Evolutionary conservation across 2,888 invertebrate genomes (phyloP).

Genomic region (Dorcus hopei): DNA sequence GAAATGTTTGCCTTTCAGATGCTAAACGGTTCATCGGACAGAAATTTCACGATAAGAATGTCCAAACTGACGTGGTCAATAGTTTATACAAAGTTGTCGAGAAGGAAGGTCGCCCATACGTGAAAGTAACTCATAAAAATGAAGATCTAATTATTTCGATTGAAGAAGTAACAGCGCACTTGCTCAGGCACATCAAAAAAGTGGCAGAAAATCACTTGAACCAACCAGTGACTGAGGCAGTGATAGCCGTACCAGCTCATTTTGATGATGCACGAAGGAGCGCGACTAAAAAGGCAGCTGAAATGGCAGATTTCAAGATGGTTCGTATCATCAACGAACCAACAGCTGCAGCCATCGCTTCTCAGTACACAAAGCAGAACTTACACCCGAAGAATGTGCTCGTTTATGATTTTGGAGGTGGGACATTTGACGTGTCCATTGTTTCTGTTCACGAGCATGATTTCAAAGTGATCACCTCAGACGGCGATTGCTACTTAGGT

Average conservation of each 20-base stretch:
- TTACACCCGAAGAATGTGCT: slow-evolving; percentile 20
- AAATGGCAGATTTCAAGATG: slow-evolving; percentile 27
- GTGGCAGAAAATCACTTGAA: slow-evolving; percentile 21
- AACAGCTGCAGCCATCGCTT: slow-evolving; percentile 31
- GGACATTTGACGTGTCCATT: slow-evolving; percentile 33
- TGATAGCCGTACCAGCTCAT: slow-evolving; percentile 35
- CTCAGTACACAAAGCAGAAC: slow-evolving; percentile 18
- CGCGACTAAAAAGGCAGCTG: slow-evolving; percentile 30
- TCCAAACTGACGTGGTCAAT: too few relatives aligned
- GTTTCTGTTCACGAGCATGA: slow-evolving; percentile 15
- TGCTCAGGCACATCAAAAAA: slow-evolving; percentile 24
- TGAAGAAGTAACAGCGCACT: slow-evolving; percentile 25
- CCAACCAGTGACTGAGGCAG: slow-evolving; percentile 21
- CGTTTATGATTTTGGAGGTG: slow-evolving; percentile 33
- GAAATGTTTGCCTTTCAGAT: too few relatives aligned
- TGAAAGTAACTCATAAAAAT: slow-evolving; percentile 17
- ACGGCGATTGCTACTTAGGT: slow-evolving; percentile 32
- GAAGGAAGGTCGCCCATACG: slow-evolving; percentile 19
- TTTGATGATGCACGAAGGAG: slow-evolving; percentile 31
- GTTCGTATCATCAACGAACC: slow-evolving; percentile 30
- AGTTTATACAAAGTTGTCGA: slow-evolving; percentile 15
- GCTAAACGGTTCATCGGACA: too few relatives aligned
- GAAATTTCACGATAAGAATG: too few relatives aligned
- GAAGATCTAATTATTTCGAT: slow-evolving; percentile 18
- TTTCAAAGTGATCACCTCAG: slow-evolving; percentile 24